Evolutionary conservation across 2,797 vertebrate genomes (phyloP).

Genomic region (Cirrhinus molitorella): DNA sequence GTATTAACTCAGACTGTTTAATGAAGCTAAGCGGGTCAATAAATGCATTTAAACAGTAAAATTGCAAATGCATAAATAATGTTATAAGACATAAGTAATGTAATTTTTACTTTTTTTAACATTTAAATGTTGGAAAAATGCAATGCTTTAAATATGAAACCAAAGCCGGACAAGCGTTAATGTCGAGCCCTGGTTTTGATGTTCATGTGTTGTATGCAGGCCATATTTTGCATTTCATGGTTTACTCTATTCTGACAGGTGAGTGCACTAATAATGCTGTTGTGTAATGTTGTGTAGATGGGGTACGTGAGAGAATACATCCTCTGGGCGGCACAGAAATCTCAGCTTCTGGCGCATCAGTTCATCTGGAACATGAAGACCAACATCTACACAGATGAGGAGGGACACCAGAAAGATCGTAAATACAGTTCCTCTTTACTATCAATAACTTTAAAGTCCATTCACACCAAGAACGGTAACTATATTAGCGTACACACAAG

Average conservation of each 20-base stretch:
- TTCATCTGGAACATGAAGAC: conserved; percentile 99
- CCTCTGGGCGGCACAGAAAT: conserved; percentile 94
- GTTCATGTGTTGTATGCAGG: not conserved
- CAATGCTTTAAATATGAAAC: no score
- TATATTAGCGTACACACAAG: not conserved
- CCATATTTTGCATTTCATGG: not conserved
- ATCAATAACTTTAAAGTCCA: not conserved
- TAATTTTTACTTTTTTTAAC: no score
- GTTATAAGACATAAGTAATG: no score
- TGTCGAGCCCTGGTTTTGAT: no score
- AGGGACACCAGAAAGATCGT: conserved; percentile 94
- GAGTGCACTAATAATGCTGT: not conserved
- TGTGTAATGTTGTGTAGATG: conserved; percentile 80
- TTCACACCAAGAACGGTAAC: not conserved
- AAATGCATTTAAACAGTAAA: no score
- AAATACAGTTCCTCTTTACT: conserved; percentile 63
- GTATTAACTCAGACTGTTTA: no score
- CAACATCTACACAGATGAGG: conserved; percentile 93
- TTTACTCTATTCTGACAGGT: not conserved
- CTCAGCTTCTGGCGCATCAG: conserved; percentile 95
- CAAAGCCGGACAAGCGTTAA: no score
- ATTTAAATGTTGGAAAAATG: no score
- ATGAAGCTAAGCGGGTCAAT: no score
- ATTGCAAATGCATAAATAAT: no score
- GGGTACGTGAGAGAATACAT: conserved; percentile 97